Conservation (phyloP, 2,888 invertebrate species). For the Scaptomyza parva region DNA sequence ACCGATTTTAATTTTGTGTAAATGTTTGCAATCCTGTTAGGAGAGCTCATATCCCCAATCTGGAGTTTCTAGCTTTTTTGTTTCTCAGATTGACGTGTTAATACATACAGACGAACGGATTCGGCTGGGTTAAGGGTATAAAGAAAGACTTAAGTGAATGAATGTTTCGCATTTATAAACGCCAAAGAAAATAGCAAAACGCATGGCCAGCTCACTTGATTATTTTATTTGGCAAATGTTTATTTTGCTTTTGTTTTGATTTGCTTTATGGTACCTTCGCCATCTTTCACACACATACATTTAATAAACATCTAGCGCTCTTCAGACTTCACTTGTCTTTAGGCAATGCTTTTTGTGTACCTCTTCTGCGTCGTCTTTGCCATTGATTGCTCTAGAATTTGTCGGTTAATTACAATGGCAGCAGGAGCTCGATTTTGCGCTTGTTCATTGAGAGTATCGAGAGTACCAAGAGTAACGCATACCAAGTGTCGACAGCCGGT, state of each 20-base stretch:
- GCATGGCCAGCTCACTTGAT: slow-evolving; percentile 41
- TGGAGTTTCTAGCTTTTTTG: too few relatives aligned
- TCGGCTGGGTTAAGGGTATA: too few relatives aligned
- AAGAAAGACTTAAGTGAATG: too few relatives aligned
- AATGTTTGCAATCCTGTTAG: too few relatives aligned
- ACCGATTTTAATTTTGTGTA: too few relatives aligned
- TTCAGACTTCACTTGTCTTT: slow-evolving; percentile 76
- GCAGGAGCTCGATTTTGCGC: slow-evolving; percentile 35
- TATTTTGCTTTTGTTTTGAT: slow-evolving; percentile 44
- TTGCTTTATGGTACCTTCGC: slow-evolving; percentile 32
- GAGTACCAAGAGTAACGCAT: slow-evolving; percentile 7
- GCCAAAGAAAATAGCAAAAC: slow-evolving; percentile 18
- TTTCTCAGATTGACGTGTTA: too few relatives aligned
- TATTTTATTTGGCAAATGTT: slow-evolving; percentile 38
- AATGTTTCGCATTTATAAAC: slow-evolving; percentile 43
- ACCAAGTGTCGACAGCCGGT: slow-evolving; percentile 13
- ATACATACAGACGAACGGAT: too few relatives aligned
- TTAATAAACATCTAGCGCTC: slow-evolving; percentile 31
- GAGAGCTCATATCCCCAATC: too few relatives aligned
- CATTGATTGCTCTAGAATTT: slow-evolving; percentile 75
- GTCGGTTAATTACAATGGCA: slow-evolving; percentile 60
- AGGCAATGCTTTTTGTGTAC: slow-evolving; percentile 35
- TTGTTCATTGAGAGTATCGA: slow-evolving; percentile 45
- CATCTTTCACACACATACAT: slow-evolving; percentile 27
- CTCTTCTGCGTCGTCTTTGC: slow-evolving; percentile 42